Base-by-base conservation (phyloP, 2,113 vertebrate species). In the Varanus komodoensis region DNA sequence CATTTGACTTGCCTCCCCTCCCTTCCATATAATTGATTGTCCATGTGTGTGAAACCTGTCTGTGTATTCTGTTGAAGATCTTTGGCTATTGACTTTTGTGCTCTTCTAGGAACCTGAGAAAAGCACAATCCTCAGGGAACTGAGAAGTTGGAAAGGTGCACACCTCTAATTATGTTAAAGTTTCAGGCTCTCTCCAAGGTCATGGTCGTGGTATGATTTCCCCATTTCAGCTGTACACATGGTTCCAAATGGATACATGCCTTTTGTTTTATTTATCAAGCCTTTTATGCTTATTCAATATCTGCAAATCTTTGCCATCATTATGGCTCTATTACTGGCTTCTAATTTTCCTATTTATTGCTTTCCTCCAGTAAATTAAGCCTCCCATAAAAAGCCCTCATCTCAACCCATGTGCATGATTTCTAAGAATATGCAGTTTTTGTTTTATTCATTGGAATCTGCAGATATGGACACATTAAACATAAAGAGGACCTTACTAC, bases 101-200 rank as follows among this genome's bases (percentile, higher is more conserved):
- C 54, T 9, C 7, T 29, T 54, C 25, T 74, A 83, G 52, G 69
- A 87, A 85, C 69, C 61, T 79, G 48, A 88, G 38, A 34, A 85
- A 67, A 85, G 75, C 82, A 80, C 67, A 84, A 82, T 89, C 84
- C 87, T 89, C 38, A 79, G 38, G 21, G 73, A 82, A 88, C 90
- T 92, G 87, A 89, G 91, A 87, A 89, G 67, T 78, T 74, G 44
- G 48, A 23, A 80, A 71, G 77, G 32, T 84, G 69, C 8, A 29
- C 44, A 17, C 83, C 82, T 92, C 8, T 81, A 86, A 84, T 38
- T 89, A 95, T 81, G 82, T 80, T 54, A 77, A 92, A 89, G 23
- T 88, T 14, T 80, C 91, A 94, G 86, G 94, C 79, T 19, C 87
- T 50, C 83, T 89, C 77, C 88, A 91, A 94, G 87, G 89, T 93